Conservation (phyloP, 2,888 invertebrate species). For the Temnothorax ravouxi region DNA sequence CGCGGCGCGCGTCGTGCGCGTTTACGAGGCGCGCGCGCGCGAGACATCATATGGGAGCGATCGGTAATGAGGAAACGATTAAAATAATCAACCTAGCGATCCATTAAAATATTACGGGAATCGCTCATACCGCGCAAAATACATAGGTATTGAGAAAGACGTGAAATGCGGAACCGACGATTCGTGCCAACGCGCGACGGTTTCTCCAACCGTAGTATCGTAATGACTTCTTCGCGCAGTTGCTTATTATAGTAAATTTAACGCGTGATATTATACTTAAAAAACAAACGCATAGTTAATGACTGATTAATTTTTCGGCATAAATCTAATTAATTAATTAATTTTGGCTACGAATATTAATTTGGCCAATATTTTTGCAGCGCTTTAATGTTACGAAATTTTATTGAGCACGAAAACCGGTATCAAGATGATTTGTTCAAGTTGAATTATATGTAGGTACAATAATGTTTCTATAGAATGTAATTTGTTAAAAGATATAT, state of each 20-base stretch:
- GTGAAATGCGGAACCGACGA: conserved; percentile 50
- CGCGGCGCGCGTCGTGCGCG: conserved; percentile 28
- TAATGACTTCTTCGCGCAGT: conserved; percentile 18
- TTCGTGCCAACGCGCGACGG: background rate
- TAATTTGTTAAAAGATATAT: conserved; percentile 25
- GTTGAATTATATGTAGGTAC: too few relatives aligned
- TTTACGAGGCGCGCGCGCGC: conserved; percentile 50
- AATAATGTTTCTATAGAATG: background rate
- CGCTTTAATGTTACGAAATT: background rate
- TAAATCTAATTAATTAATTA: too few relatives aligned
- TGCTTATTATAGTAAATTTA: background rate
- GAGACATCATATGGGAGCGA: conserved; percentile 46
- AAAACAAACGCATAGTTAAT: background rate
- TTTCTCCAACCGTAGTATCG: background rate
- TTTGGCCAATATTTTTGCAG: background rate
- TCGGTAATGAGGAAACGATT: conserved; percentile 67
- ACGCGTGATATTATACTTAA: background rate
- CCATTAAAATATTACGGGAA: conserved; percentile 57
- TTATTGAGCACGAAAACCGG: background rate
- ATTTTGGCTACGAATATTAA: background rate
- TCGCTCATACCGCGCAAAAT: conserved; percentile 22
- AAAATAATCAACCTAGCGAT: conserved; percentile 64
- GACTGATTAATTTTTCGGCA: background rate
- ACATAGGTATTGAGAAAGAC: background rate
- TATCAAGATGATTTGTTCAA: background rate